Conservation (phyloP, 2,113 vertebrate species). For the Thinocorus orbignyianus region DNA sequence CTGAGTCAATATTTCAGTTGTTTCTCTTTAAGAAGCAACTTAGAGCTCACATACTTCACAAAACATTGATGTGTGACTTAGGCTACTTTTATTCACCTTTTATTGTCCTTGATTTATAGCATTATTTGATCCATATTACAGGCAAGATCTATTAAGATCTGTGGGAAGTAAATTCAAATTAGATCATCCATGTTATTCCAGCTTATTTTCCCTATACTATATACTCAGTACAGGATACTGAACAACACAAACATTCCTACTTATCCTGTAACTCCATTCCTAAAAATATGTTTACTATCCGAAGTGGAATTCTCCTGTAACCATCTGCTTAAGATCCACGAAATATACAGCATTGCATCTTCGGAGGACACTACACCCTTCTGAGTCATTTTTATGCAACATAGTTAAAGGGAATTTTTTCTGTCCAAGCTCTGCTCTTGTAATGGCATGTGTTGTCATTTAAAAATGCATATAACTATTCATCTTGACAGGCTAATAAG, state of each 20-base stretch:
- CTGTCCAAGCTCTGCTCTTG: slow-evolving; percentile 36
- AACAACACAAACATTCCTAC: neutral
- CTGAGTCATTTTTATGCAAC: slow-evolving; percentile 19
- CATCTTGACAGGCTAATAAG: slow-evolving; percentile 51
- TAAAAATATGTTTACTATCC: neutral
- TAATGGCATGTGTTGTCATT: slow-evolving; percentile 45
- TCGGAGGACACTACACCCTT: slow-evolving; percentile 8
- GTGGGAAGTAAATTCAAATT: neutral
- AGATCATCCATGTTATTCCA: neutral
- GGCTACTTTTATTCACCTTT: neutral
- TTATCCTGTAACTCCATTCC: neutral
- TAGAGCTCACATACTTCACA: neutral
- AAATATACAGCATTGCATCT: neutral
- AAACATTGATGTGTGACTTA: neutral
- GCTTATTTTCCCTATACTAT: neutral
- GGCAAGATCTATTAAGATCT: neutral
- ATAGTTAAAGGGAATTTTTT: neutral
- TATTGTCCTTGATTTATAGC: neutral
- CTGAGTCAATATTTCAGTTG: neutral
- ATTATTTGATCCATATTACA: neutral
- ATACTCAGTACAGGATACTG: neutral
- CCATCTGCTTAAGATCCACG: neutral
- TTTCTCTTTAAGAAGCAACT: neutral
- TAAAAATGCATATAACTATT: slow-evolving; percentile 26
- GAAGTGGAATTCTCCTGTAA: neutral